Evolutionary conservation across 2,888 invertebrate species (phyloP), one percentile per base, ranked within the genome.

Genomic region (Drosophila nigricruria): DNA sequence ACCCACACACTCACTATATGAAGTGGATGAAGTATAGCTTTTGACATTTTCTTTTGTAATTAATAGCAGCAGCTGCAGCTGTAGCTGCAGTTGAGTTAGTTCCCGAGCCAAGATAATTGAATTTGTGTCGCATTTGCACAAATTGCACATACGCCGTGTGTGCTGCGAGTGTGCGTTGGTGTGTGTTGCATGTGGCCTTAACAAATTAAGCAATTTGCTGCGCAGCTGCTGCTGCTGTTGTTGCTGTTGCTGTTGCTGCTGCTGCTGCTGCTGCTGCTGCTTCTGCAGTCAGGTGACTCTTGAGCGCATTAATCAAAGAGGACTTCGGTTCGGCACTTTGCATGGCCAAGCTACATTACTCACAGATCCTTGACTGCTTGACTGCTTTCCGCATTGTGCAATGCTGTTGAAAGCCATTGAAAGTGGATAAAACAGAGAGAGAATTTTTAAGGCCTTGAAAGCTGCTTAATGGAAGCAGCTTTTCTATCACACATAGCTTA

Each of bases 141-240:
- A 73, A 76, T 75, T 73, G 63, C 77, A 62, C 68, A 71, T 63
- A 70, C 69, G 69, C 58, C 57, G 34, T 43, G 43, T 25, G 16
- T 43, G 43, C 23, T 23, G 43, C 64, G 36, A 36, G 57, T 60
- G 50, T 32, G 50, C 10, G 36, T 52, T 30, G 59, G 59, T 52
- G 45, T 59, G 52, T 36, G 32, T 66, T 42, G 70, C 69, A 25
- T 66, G 23, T 58, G 50, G 67, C 69, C 69, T 75, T 77, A 77
- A 79, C 81, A 86, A 87, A 83, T 87, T 82, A 81, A 83, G 80
- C 87, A 79, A 86, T 76, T 82, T 82, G 63, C 75, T 66, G 68
- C 50, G 40, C 79, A 79, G 53, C 73, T 63, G 66, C 74, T 59
- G 63, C 47, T 40, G 59, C 32, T 53, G 27, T 16, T 47, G 60